These are phyloP conservation scores for Idaea biselata DNA, from an alignment of 2,888 invertebrate genomes.

Conservation along the genomic window DNA sequence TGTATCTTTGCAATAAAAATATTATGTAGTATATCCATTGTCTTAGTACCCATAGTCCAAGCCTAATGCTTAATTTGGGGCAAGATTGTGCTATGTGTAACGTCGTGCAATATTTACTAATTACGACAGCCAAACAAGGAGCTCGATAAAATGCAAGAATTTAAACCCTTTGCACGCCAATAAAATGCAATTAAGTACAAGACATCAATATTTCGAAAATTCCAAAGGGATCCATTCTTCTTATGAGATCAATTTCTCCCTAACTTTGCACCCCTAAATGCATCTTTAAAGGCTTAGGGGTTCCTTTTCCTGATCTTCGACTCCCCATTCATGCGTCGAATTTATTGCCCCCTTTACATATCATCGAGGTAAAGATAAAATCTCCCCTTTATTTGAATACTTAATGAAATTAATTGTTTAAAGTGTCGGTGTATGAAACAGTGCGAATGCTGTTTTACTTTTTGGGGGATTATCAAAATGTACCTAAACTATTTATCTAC, in stretches of 20 bases:
- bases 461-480: too few relatives aligned
- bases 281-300: neutral
- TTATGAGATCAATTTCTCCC: neutral
- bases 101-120: too few relatives aligned
- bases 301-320: neutral
- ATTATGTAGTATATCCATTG: too few relatives aligned
- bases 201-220: neutral
- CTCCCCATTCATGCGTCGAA: neutral
- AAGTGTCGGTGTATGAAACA: too few relatives aligned
- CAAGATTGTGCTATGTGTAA: too few relatives aligned
- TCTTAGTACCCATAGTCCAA: too few relatives aligned
- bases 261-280: neutral
- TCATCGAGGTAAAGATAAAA: neutral
- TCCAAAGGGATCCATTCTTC: neutral
- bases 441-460: neutral
- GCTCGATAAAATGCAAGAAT: too few relatives aligned
- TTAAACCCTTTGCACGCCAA: neutral
- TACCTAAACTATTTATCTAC: too few relatives aligned
- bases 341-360: neutral
- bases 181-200: neutral
- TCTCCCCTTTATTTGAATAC: neutral
- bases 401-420: neutral
- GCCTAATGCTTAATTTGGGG: too few relatives aligned
- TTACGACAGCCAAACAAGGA: too few relatives aligned
- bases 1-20: too few relatives aligned